Conservation (phyloP, 2,888 invertebrate species). For the Thecophora atra region DNA sequence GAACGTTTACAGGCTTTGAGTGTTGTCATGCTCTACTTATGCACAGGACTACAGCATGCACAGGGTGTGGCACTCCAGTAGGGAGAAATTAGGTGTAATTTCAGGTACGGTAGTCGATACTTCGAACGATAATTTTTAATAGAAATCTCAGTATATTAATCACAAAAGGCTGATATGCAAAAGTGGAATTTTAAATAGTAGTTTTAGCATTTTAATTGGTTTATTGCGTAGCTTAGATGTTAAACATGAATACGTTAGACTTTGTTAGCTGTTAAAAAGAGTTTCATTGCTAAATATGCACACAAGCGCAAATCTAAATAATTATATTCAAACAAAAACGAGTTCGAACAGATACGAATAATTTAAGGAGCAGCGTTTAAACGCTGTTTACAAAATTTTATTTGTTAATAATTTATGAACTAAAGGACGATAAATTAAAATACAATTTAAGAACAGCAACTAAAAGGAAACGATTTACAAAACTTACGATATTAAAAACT, state of each 20-base stretch:
- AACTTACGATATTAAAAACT: not conserved
- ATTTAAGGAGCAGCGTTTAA: not conserved
- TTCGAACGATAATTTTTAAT: not conserved
- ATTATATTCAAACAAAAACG: too few species aligned
- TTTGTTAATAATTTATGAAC: constrained; percentile 17
- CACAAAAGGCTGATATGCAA: not conserved
- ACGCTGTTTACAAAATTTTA: not conserved
- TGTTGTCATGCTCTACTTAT: constrained; percentile 92
- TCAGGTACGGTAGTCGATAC: not conserved
- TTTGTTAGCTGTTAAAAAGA: not conserved
- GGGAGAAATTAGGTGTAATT: constrained; percentile 10
- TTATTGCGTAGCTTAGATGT: not conserved
- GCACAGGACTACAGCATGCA: constrained; percentile 84
- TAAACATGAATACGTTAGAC: not conserved
- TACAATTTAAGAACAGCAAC: constrained; percentile 7
- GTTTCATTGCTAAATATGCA: not conserved
- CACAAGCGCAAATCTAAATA: not conserved
- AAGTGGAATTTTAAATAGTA: constrained; percentile 39
- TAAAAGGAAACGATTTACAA: constrained; percentile 11
- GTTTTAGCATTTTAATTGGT: constrained; percentile 11
- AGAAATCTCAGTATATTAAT: not conserved
- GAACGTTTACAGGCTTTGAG: constrained; percentile 90
- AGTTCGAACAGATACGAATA: too few species aligned
- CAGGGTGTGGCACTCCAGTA: constrained; percentile 61
- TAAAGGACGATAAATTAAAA: not conserved